Base-by-base conservation (phyloP, 2,113 vertebrate genomes). In the Meriones unguiculatus region DNA sequence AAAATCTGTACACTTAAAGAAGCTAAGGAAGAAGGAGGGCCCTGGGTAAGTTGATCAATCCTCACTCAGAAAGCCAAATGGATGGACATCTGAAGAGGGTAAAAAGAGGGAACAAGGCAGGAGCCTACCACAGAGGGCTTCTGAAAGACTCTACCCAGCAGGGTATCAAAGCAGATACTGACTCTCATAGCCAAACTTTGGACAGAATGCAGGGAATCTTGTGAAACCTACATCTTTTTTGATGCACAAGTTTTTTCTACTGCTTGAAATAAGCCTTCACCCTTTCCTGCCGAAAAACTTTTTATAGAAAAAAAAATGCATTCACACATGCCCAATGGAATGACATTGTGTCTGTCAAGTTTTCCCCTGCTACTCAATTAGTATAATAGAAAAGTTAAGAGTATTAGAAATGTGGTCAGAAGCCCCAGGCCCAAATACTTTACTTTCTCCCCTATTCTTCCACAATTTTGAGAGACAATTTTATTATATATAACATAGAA, bases 341-440 rank as follows among this genome's bases (percentile, higher is more conserved):
- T 84, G 46, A 70, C 0, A 84, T 70, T 80, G 87, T 92, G 17
- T 73, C 57, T 82, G 11, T 86, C 65, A 93, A 72, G 22, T 20
- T 69, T 78, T 93, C 30, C n/a, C 80, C 50, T 89, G 77, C 41
- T 38, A 69, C 32, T 93, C 76, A 91, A 41, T 94, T 90, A 95
- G 38, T 59, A 77, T 90, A 76, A 87, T 59, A 15, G 62, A 76
- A 80, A 85, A 87, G 22, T 35, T 41, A 64, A 96, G 35, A 95
- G 10, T 22, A 0, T 67, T 22, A 28, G 7, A 32, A 72, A 46
- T 69, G 17, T 65, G 7, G 64, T 88, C 57, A 91, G 90, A 96
- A 91, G 59, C 90, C 22, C 11, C 22, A 11, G 17, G 35, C 22
- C 50, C n/a, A 90, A 78, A 54, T 13, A 59, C 80, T 87, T 94